These are phyloP conservation scores for Aix galericulata DNA, from an alignment of 2,113 vertebrate species.

Conservation along the genomic window DNA sequence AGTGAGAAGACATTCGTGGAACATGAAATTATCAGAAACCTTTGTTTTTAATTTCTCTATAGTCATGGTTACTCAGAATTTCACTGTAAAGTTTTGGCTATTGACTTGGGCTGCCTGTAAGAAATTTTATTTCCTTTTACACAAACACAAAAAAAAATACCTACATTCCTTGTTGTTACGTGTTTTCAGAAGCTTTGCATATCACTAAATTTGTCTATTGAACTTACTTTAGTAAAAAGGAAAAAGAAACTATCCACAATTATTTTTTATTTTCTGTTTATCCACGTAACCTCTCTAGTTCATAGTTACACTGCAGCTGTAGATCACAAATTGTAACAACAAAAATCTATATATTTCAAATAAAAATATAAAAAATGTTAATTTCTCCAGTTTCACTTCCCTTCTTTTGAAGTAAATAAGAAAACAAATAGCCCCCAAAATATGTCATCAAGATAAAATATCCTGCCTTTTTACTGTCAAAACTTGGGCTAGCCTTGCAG, in stretches of 20 bases:
- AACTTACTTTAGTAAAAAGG: not conserved
- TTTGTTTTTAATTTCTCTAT: not conserved
- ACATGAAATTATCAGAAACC: not conserved
- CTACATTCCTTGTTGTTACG: not conserved
- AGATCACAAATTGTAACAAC: not conserved
- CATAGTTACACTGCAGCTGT: not conserved
- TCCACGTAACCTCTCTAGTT: accelerated
- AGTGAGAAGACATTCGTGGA: not conserved
- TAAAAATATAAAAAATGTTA: not conserved
- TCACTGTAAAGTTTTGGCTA: not conserved
- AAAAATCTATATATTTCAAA: not conserved
- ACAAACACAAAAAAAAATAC: not conserved
- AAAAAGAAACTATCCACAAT: not conserved
- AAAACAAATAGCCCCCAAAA: not conserved
- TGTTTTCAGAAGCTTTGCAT: not conserved
- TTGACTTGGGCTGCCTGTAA: not conserved
- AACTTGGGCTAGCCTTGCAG: not conserved
- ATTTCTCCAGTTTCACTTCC: not conserved
- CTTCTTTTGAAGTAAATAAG: not conserved
- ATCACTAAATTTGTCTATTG: not conserved
- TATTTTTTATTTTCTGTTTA: not conserved
- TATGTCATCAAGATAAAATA: not conserved
- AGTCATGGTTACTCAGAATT: not conserved
- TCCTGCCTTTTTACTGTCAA: not conserved
- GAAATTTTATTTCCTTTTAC: not conserved